Conservation (phyloP, 2,888 invertebrate species). For the Mantis religiosa region DNA sequence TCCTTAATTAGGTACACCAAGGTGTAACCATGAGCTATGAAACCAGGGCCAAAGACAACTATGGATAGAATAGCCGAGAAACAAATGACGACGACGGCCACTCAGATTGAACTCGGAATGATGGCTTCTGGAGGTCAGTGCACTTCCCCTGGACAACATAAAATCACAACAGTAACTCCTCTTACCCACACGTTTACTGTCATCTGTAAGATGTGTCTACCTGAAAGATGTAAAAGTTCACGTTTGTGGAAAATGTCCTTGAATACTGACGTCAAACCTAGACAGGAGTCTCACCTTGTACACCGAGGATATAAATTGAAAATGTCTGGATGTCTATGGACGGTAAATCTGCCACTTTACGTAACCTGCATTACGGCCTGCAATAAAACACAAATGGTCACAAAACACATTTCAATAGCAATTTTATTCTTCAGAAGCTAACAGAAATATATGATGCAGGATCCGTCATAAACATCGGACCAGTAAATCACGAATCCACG, state of each 20-base stretch:
- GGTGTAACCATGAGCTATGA: no score
- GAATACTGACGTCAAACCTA: not conserved
- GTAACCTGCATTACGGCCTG: not conserved
- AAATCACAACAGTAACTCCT: not conserved
- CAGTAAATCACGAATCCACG: not conserved
- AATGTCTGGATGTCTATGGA: not conserved
- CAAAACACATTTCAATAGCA: not conserved
- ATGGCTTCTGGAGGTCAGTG: no score
- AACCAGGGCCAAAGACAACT: no score
- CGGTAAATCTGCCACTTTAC: not conserved
- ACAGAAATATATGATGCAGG: not conserved
- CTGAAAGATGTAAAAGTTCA: no score
- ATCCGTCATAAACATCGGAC: constrained; percentile 7
- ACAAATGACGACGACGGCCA: no score
- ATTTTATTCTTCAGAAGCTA: not conserved
- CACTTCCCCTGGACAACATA: not conserved
- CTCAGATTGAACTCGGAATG: no score
- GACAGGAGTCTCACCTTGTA: not conserved
- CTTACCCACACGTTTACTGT: not conserved
- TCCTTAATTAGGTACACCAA: no score
- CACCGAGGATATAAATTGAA: no score
- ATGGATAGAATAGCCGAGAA: no score
- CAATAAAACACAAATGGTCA: not conserved
- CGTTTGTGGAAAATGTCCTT: no score
- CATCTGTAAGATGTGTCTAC: no score